A percentile compares a stretch with the other conserved stretches of the same genome.
Evolutionary conservation across 2,113 vertebrate species (phyloP).

Genomic region (Symphodus melops): DNA sequence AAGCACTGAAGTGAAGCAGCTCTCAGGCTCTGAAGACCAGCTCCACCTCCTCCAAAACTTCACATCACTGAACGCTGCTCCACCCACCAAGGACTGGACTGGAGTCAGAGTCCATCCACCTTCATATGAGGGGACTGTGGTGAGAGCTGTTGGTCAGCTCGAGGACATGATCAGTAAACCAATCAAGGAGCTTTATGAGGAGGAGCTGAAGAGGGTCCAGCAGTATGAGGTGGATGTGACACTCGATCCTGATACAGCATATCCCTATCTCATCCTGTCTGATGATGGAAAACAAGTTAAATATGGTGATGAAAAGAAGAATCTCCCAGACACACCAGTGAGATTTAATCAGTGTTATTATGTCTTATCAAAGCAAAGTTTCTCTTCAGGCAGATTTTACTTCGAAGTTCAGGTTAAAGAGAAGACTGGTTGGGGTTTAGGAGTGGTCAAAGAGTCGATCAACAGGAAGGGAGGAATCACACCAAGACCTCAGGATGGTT

Average conservation of each 20-base stretch:
- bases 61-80: background rate
- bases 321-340: background rate
- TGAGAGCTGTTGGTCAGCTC: background rate
- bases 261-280: background rate
- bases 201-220: background rate
- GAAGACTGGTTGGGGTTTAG: no score
- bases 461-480: background rate
- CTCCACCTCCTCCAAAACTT: background rate
- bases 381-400: background rate
- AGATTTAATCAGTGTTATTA: background rate
- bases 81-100: background rate
- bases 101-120: background rate
- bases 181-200: no score
- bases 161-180: background rate
- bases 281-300: background rate
- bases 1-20: background rate
- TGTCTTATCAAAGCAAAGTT: background rate
- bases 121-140: background rate
- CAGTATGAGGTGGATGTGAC: background rate
- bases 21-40: background rate
- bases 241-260: background rate
- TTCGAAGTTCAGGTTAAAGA: no score
- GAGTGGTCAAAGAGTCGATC: background rate
- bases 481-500: background rate
- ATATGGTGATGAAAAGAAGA: background rate